These are phyloP conservation scores for Meiosimyza decipiens DNA, from an alignment of 2,888 invertebrate genomes.

Conservation along the genomic window DNA sequence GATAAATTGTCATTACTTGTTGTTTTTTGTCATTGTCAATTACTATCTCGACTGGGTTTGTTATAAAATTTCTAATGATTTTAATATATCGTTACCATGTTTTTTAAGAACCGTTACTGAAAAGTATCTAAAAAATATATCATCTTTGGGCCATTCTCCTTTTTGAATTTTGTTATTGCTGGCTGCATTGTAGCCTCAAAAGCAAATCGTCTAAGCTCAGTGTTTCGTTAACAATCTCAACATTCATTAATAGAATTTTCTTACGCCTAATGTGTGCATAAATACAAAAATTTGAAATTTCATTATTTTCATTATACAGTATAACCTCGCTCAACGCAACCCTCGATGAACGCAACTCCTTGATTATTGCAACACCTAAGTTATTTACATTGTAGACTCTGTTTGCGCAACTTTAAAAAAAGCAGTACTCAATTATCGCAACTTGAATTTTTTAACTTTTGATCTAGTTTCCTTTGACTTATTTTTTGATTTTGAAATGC, in stretches of 20 bases:
- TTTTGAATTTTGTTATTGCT: slow-evolving; percentile 27
- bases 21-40: slow-evolving; percentile 2
- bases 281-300: slow-evolving; percentile 5
- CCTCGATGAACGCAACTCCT: too few relatives aligned
- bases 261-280: slow-evolving; percentile 27
- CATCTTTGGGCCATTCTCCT: slow-evolving; percentile 27
- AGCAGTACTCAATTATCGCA: too few relatives aligned
- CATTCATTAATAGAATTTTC: slow-evolving; percentile 10
- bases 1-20: slow-evolving; percentile 22
- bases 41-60: slow-evolving; percentile 25
- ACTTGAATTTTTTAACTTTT: too few relatives aligned
- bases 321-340: too few relatives aligned
- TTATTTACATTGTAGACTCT: too few relatives aligned
- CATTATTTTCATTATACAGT: neutral
- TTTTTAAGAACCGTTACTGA: slow-evolving; percentile 17
- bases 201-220: slow-evolving; percentile 34
- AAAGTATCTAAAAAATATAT: slow-evolving; percentile 22
- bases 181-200: slow-evolving; percentile 32
- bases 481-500: too few relatives aligned
- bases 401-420: too few relatives aligned
- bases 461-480: too few relatives aligned
- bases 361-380: too few relatives aligned
- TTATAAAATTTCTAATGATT: slow-evolving; percentile 24
- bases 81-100: slow-evolving; percentile 27
- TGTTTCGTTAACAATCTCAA: slow-evolving; percentile 37